These are phyloP conservation scores for Notiomystis cincta DNA, from an alignment of 2,113 vertebrate genomes.

Conservation along the genomic window DNA sequence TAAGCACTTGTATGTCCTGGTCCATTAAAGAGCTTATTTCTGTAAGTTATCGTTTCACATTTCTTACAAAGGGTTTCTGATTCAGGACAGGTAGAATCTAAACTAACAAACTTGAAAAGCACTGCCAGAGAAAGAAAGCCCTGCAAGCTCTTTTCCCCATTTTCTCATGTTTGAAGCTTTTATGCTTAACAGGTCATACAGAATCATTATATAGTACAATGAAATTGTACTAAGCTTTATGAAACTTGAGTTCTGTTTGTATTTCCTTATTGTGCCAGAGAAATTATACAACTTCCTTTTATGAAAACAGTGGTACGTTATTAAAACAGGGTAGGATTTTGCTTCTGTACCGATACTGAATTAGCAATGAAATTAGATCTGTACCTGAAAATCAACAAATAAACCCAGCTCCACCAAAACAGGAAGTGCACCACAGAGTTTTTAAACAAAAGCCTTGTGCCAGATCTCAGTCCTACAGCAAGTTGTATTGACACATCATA, in stretches of 20 bases:
- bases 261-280: not conserved
- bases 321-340: not conserved
- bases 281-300: not conserved
- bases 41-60: not conserved
- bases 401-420: not conserved
- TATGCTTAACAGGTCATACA: not conserved
- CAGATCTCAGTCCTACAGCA: not conserved
- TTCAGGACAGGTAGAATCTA: not conserved
- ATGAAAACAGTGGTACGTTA: not conserved
- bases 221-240: not conserved
- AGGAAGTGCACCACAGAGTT: not conserved
- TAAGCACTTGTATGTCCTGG: not conserved
- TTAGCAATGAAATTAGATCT: not conserved
- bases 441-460: not conserved
- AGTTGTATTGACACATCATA: not conserved
- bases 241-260: not conserved
- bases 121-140: not conserved
- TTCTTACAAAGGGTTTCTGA: not conserved
- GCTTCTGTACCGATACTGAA: fast-evolving
- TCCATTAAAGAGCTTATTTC: not conserved
- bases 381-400: conserved; percentile 23
- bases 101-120: not conserved
- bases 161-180: not conserved
- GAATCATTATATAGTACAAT: not conserved
- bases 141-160: not conserved